Percentiles rank a stretch among this genome's conserved stretches.
Conservation (phyloP, 2,888 invertebrate genomes). For the Pristionchus maxplancki region DNA sequence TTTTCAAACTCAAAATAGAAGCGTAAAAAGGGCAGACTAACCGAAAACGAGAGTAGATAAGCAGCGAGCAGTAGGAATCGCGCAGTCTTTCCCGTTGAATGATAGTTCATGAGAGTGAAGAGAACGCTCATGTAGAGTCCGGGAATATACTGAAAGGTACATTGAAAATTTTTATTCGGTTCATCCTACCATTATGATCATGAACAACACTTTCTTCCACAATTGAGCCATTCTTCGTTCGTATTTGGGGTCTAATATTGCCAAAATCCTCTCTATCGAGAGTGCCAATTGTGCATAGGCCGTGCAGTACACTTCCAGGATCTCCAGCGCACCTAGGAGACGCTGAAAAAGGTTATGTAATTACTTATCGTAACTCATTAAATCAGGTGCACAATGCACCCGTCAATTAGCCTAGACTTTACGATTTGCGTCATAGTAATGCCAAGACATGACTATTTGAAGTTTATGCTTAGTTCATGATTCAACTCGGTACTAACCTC, state of each 20-base stretch:
- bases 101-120: background rate
- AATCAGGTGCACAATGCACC: no score
- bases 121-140: background rate
- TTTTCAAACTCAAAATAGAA: background rate
- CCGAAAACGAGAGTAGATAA: background rate
- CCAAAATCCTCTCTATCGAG: background rate
- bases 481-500: no score
- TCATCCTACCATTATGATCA: background rate
- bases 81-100: background rate
- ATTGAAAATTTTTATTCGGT: background rate
- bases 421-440: background rate
- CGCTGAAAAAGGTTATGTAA: no score
- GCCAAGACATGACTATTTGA: background rate
- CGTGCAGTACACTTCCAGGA: background rate
- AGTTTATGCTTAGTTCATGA: no score
- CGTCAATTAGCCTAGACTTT: no score
- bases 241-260: background rate
- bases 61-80: background rate
- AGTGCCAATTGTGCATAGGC: background rate
- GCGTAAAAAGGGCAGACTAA: background rate
- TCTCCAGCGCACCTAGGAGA: background rate
- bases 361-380: no score
- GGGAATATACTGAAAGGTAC: background rate
- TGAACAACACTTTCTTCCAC: background rate
- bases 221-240: background rate